phyloP scores from a whole-genome alignment of 2,888 invertebrate genomes.

The Apodemia hepburni region DNA sequence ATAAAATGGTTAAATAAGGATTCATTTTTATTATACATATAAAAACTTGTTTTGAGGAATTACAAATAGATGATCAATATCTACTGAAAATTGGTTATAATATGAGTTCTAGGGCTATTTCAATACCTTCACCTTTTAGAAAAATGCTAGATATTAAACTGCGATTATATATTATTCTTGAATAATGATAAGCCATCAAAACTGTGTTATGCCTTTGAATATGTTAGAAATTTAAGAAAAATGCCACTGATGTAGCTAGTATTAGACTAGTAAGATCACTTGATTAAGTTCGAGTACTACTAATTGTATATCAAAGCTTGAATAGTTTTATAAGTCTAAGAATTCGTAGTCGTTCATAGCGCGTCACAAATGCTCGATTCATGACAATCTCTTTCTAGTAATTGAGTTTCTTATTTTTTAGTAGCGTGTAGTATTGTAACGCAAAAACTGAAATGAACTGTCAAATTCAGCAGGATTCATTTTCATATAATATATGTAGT shows the following conservation, averaged over 20 bases:
- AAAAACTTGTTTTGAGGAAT: too few relatives aligned
- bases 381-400: background rate
- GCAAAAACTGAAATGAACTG: too few relatives aligned
- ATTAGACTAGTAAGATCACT: background rate
- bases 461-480: too few relatives aligned
- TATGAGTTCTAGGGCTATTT: too few relatives aligned
- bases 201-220: background rate
- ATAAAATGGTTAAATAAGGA: too few relatives aligned
- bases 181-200: background rate
- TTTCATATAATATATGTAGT: too few relatives aligned
- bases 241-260: conserved; percentile 5
- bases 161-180: background rate
- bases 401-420: background rate
- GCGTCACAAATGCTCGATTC: background rate
- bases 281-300: background rate
- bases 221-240: background rate
- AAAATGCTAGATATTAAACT: background rate
- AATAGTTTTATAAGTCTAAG: conserved; percentile 5
- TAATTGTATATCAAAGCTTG: background rate
- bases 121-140: background rate
- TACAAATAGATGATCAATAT: too few relatives aligned
- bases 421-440: background rate
- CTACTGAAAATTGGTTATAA: too few relatives aligned
- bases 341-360: background rate
- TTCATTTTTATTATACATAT: too few relatives aligned